Evolutionary conservation across 2,888 invertebrate genomes (phyloP), one percentile per base, ranked within the genome.

Genomic region (Heliconius sara): DNA sequence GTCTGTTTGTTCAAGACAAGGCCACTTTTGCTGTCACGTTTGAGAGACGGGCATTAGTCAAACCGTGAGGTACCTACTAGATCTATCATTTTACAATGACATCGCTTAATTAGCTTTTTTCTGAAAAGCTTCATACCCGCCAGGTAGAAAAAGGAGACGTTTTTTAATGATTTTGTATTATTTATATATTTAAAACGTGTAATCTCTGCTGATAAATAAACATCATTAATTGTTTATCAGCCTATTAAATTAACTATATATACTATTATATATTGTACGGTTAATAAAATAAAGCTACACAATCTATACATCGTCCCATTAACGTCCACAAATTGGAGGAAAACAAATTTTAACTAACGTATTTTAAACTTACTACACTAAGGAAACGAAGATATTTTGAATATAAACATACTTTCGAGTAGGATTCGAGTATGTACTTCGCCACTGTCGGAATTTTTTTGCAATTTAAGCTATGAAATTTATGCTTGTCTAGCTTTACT

Each of bases 21-120:
- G 63, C 77, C 77, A 60, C 67, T 77, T 77, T 77, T 73, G 43
- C 68, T 80, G 73, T 80, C 73, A 68, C n/a, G 34, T 30, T 27
- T 72, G 76, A 43, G 72, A 73, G 30, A 68, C 67, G 72, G 57
- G 66, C 66, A 72, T 78, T 78, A 78, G 72, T 78, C 66, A 52
- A 72, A 52, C 52, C 52, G 57, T 52, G 52, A 47, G 72, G 63
- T 57, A n/a, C 60, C 60, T n/a, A 63, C 60, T 74, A 65, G 65
- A 74, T 74, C 74, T 74, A 78, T 78, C 65, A 78, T 72, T 66
- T 52, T 10, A 4, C 22, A 65, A 74, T 65, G 63, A 65, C 74
- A 66, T 39, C n/a, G 10, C 65, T 65, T 74, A 43, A 65, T 74
- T 39, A 74, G 12, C 39, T 74, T 13, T 63, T 39, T 9, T 10